These are phyloP conservation scores for Gnathonemus longibarbis DNA, from an alignment of 2,113 vertebrate genomes.

Conservation along the genomic window DNA sequence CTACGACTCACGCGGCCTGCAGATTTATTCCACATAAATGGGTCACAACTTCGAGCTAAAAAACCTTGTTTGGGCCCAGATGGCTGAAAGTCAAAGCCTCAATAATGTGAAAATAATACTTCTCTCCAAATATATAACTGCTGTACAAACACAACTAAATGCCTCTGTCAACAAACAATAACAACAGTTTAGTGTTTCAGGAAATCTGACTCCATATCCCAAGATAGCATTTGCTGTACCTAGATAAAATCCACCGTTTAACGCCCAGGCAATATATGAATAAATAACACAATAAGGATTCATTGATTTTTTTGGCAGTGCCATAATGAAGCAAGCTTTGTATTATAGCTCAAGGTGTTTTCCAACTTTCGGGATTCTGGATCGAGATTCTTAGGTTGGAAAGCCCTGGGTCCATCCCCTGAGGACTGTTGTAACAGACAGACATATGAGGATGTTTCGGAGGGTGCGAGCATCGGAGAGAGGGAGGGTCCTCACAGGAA, in stretches of 20 bases:
- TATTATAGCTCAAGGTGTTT: background rate
- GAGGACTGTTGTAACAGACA: background rate
- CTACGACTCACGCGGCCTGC: background rate
- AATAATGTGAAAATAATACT: background rate
- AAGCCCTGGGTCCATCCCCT: background rate
- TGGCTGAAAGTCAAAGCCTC: background rate
- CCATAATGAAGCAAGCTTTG: background rate
- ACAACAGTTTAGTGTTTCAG: background rate
- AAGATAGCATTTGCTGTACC: background rate
- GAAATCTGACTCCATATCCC: background rate
- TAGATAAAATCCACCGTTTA: background rate
- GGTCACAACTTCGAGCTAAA: background rate
- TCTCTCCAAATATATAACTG: slow-evolving; percentile 1
- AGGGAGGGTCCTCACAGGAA: background rate
- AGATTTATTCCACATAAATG: background rate
- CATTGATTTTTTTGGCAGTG: background rate
- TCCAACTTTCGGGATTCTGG: background rate
- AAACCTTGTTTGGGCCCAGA: background rate
- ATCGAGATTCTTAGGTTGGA: background rate
- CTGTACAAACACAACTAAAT: background rate
- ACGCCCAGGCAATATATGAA: background rate
- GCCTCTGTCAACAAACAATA: background rate
- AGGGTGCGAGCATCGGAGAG: background rate
- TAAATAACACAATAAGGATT: background rate
- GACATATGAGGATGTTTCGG: background rate